phyloP scores from a whole-genome alignment of 2,888 invertebrate genomes.

The Patella pellucida region DNA sequence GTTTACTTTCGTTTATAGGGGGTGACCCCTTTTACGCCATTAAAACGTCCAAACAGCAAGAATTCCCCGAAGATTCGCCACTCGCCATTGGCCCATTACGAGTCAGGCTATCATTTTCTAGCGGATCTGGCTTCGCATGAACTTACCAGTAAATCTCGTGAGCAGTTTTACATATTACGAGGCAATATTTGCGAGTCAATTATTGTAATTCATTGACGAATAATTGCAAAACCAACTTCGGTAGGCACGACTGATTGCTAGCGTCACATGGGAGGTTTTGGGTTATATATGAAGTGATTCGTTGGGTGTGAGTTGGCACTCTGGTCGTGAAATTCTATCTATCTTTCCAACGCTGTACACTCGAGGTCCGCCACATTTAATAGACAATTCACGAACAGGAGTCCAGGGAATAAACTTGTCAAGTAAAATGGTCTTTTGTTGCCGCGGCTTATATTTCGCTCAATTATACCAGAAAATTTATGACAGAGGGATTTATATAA shows the following conservation, averaged over 20 bases:
- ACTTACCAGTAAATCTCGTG: slow-evolving; percentile 24
- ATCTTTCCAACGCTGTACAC: slow-evolving; percentile 21
- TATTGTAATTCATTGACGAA: slow-evolving; percentile 24
- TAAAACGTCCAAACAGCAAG: slow-evolving; percentile 9
- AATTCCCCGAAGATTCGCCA: slow-evolving; percentile 16
- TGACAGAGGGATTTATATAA: too few relatives aligned
- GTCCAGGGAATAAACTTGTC: slow-evolving; percentile 1
- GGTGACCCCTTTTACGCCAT: not conserved
- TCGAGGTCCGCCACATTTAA: slow-evolving; percentile 21
- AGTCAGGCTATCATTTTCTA: slow-evolving; percentile 21
- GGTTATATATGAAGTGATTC: slow-evolving; percentile 14
- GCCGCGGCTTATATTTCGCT: too few relatives aligned
- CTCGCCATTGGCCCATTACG: slow-evolving; percentile 22
- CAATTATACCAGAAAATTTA: too few relatives aligned
- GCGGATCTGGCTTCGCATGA: slow-evolving; percentile 19
- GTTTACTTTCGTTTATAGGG: too few relatives aligned
- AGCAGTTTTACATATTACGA: slow-evolving; percentile 15
- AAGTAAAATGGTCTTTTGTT: not conserved
- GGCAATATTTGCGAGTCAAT: slow-evolving; percentile 22
- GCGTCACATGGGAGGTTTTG: slow-evolving; percentile 15
- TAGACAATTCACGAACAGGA: slow-evolving; percentile 25
- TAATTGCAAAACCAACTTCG: slow-evolving; percentile 22
- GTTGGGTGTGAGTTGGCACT: slow-evolving; percentile 8
- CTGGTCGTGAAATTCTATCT: slow-evolving; percentile 24
- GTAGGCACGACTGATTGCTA: slow-evolving; percentile 16